Evolutionary conservation across 2,888 invertebrate genomes (phyloP), one percentile per base, ranked within the genome.

Genomic region (Drosophila differens): DNA sequence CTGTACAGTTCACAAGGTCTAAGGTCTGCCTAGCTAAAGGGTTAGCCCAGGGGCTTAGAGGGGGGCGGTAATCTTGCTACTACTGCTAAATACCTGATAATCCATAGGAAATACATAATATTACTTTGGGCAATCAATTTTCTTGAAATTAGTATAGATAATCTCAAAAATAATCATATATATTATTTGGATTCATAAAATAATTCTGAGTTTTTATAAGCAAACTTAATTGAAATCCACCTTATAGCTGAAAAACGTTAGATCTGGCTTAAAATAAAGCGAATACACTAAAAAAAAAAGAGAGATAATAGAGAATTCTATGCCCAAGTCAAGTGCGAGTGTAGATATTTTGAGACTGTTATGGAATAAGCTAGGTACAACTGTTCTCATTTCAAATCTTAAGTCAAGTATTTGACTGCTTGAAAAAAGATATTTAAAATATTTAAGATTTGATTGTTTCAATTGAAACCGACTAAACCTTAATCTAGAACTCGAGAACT

Each of bases 1-100:
- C 53, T 32, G 41, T 37, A 22, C 37, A 47, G 32, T 44, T 58
- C 49, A 70, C 54, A 74, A 74, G 78, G 70, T 70, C 74, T 55
- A 53, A 67, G 51, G 22, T 16, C 49, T 58, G 44, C 30, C 22
- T 28, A 28, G 22, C 32, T 14, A 58, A 41, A 30, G 58, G 58
- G 58, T 58, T 41, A 22, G 22, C 14, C 5, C 33, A 12, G 14
- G 35, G 19, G 19, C 4, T 0, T 10, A 33, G 22, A 2, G 25
- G 37, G 19, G 16, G 35, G 16, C 9, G 32, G 25, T 49, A 47
- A 49, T 64, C 55, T 70, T 44, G 41, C 14, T n/a, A 47, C 4
- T 37, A 19, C 37, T 53, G 30, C 4, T 53, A 25, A 25, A 25
- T 47, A 47, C 1, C 9, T 9, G 16, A 47, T 16, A 9, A 47